Percentiles rank a stretch among this genome's conserved stretches.
Evolutionary conservation across 2,797 vertebrate species (phyloP).

Genomic region (Pitangus sulphuratus): DNA sequence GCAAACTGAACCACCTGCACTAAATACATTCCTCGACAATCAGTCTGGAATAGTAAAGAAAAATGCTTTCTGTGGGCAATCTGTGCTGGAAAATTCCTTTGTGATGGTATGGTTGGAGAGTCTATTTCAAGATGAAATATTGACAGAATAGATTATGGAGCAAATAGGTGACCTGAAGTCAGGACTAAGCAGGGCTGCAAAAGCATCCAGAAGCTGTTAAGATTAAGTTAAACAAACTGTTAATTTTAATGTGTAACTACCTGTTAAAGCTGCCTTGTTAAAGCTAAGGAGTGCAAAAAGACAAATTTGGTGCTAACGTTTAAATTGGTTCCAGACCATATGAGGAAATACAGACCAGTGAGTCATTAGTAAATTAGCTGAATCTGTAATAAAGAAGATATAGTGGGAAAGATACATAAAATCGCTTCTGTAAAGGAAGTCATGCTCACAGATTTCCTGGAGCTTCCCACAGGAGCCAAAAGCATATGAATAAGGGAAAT

Average conservation of each 20-base stretch:
- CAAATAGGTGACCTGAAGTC: neutral
- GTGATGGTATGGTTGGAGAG: neutral
- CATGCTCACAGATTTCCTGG: neutral
- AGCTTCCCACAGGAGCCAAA: neutral
- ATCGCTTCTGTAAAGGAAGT: neutral
- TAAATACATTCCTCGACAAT: neutral
- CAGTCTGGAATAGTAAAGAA: neutral
- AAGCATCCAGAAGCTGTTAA: neutral
- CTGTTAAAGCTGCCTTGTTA: neutral
- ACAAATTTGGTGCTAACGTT: neutral
- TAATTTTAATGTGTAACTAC: neutral
- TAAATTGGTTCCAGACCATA: neutral
- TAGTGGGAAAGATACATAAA: neutral
- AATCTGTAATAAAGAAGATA: neutral
- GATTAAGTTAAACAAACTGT: neutral
- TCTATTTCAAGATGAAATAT: neutral
- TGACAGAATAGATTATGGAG: neutral
- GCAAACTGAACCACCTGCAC: neutral
- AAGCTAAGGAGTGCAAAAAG: neutral
- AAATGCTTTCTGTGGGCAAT: neutral
- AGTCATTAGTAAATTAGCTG: neutral
- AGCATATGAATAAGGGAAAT: neutral
- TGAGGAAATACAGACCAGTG: neutral
- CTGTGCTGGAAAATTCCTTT: neutral
- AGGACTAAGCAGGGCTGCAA: neutral